phyloP scores from a whole-genome alignment of 2,888 invertebrate species.

The Mesoligia furuncula region DNA sequence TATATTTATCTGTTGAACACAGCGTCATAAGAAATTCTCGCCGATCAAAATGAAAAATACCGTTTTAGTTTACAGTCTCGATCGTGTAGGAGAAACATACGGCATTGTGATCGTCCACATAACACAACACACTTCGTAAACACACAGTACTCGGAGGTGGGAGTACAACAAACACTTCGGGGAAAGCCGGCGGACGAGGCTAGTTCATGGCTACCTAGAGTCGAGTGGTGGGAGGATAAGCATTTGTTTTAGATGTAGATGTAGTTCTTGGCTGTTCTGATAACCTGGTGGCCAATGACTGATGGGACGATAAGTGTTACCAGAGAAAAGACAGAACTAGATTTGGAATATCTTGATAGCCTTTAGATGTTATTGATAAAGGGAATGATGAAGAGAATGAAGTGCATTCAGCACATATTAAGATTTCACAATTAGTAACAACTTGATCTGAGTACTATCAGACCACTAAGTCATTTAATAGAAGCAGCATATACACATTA shows the following conservation, averaged over 20 bases:
- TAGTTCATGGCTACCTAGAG: slow-evolving; percentile 47
- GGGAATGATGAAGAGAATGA: background rate
- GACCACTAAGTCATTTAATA: background rate
- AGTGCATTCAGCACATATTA: background rate
- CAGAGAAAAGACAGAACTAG: background rate
- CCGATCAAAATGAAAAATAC: slow-evolving; percentile 67
- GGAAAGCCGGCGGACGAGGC: slow-evolving; percentile 67
- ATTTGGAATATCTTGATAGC: background rate
- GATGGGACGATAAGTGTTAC: background rate
- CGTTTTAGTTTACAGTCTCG: slow-evolving; percentile 67
- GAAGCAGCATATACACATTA: background rate
- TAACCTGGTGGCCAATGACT: background rate
- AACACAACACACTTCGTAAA: slow-evolving; percentile 64
- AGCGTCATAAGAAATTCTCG: slow-evolving; percentile 66
- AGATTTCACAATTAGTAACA: background rate
- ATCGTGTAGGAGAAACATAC: slow-evolving; percentile 60
- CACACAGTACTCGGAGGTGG: slow-evolving; percentile 70
- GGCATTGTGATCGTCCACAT: slow-evolving; percentile 65
- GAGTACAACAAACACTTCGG: slow-evolving; percentile 74
- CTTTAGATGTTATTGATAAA: background rate
- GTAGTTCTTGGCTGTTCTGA: background rate
- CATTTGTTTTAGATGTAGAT: slow-evolving; percentile 17
- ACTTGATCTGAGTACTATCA: background rate
- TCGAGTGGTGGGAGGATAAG: background rate
- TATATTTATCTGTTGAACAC: slow-evolving; percentile 40